phyloP scores from a whole-genome alignment of 2,113 vertebrate species.

The Bambusicola thoracicus region DNA sequence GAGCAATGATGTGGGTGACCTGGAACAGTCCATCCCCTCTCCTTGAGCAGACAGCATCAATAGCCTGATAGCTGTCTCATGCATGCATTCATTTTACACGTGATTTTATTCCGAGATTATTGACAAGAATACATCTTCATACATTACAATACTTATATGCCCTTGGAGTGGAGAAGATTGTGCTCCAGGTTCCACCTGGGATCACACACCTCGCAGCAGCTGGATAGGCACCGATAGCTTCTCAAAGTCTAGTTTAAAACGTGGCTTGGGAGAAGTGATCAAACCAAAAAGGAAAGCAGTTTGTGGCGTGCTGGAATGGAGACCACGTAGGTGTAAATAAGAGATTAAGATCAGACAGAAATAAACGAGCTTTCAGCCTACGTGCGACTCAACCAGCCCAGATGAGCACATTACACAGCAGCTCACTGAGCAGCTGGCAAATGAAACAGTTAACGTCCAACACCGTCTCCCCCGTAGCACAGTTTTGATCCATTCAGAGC shows the following conservation, averaged over 20 bases:
- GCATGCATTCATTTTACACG: slow-evolving; percentile 31
- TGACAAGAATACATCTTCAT: slow-evolving; percentile 69
- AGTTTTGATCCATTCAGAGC: neutral
- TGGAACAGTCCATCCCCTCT: slow-evolving; percentile 14
- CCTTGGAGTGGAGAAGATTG: slow-evolving; percentile 5
- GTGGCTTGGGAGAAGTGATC: neutral
- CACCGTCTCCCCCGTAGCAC: neutral
- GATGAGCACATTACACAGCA: neutral
- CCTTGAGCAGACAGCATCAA: slow-evolving; percentile 29
- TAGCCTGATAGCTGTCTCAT: slow-evolving; percentile 2
- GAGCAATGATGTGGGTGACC: slow-evolving; percentile 8
- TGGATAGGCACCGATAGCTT: neutral
- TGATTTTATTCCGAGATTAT: neutral
- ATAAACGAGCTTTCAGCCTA: neutral
- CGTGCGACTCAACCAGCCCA: neutral
- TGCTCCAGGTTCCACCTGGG: neutral
- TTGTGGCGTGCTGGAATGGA: neutral
- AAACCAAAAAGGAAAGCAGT: neutral
- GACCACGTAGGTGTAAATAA: neutral
- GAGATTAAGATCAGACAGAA: neutral
- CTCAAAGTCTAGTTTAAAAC: neutral
- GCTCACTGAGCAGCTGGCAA: neutral
- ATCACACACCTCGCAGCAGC: neutral
- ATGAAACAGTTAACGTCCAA: neutral
- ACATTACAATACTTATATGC: slow-evolving; percentile 42